Percentiles rank a stretch among this genome's conserved stretches.
These are phyloP conservation scores for Crocallis elinguaria DNA, from an alignment of 2,888 invertebrate genomes.

Conservation along the genomic window DNA sequence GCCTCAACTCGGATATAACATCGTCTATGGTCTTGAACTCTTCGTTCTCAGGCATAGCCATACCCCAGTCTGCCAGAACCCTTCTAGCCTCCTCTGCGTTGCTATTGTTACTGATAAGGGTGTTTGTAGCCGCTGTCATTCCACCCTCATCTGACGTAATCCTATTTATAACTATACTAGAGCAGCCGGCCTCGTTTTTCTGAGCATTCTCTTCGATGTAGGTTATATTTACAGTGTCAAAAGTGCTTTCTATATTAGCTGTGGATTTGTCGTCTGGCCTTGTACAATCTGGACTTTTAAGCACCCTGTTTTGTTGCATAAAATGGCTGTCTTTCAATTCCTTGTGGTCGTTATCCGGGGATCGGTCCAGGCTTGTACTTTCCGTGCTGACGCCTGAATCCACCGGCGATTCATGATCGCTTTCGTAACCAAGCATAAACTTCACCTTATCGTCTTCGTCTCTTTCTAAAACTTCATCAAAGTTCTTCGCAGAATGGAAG, in stretches of 20 bases:
- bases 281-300: slow-evolving; percentile 40
- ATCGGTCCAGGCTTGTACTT: slow-evolving; percentile 88
- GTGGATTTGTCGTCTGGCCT: slow-evolving; percentile 28
- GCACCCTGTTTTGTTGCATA: slow-evolving; percentile 76
- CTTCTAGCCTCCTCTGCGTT: slow-evolving; percentile 49
- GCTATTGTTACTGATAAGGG: slow-evolving; percentile 21
- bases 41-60: slow-evolving; percentile 48
- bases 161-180: slow-evolving; percentile 56
- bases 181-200: slow-evolving; percentile 74
- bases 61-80: slow-evolving; percentile 59
- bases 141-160: slow-evolving; percentile 59
- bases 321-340: slow-evolving; percentile 50
- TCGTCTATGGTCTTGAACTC: slow-evolving; percentile 69
- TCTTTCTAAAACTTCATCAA: slow-evolving; percentile 50
- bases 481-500: slow-evolving; percentile 66
- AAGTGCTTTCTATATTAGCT: slow-evolving; percentile 62
- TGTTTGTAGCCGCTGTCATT: slow-evolving; percentile 49
- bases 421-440: slow-evolving; percentile 79
- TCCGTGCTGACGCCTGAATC: slow-evolving; percentile 91
- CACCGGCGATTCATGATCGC: slow-evolving; percentile 75
- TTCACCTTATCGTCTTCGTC: slow-evolving; percentile 69
- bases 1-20: slow-evolving; percentile 66
- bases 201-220: slow-evolving; percentile 65
- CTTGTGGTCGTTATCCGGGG: slow-evolving; percentile 84
- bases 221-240: slow-evolving; percentile 71